Conservation (phyloP, 2,888 invertebrate genomes). For the Tetropium fuscum region DNA sequence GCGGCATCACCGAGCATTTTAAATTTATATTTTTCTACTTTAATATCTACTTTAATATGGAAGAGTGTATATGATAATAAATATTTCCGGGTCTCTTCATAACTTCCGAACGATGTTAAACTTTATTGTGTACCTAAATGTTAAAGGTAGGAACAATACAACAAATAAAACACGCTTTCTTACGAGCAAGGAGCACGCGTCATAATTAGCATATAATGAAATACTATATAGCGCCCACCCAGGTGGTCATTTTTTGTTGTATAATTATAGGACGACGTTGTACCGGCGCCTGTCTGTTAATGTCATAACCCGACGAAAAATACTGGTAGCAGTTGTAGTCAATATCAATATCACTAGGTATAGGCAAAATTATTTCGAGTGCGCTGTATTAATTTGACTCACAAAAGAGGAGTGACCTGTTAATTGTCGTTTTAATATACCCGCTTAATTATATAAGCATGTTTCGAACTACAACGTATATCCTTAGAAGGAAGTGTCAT, state of each 20-base stretch:
- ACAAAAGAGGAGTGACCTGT: slow-evolving; percentile 19
- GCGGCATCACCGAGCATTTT: background rate
- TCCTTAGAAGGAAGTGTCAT: too few species aligned
- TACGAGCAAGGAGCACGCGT: slow-evolving; percentile 14
- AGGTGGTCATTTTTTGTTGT: slow-evolving; percentile 12
- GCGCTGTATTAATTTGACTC: slow-evolving; percentile 1
- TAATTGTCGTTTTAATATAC: slow-evolving; percentile 20
- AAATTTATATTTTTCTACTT: background rate
- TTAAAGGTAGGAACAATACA: slow-evolving; percentile 15
- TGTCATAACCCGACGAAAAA: slow-evolving; percentile 2
- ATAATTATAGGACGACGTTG: slow-evolving; percentile 2
- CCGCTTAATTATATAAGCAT: slow-evolving; percentile 6
- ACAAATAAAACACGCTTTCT: slow-evolving; percentile 14
- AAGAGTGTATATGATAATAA: background rate
- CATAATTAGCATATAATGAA: slow-evolving; percentile 36
- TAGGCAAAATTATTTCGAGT: slow-evolving; percentile 8
- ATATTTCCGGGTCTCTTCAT: slow-evolving; percentile 4
- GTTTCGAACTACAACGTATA: too few species aligned
- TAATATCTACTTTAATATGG: background rate
- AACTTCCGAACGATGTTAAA: slow-evolving; percentile 15
- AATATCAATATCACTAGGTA: background rate
- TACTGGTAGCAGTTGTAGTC: background rate
- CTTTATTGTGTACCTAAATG: background rate
- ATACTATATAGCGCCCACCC: slow-evolving; percentile 23
- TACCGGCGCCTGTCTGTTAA: slow-evolving; percentile 3